Base-by-base conservation (phyloP, 2,797 vertebrate species). In the Sebastes taczanowskii region DNA sequence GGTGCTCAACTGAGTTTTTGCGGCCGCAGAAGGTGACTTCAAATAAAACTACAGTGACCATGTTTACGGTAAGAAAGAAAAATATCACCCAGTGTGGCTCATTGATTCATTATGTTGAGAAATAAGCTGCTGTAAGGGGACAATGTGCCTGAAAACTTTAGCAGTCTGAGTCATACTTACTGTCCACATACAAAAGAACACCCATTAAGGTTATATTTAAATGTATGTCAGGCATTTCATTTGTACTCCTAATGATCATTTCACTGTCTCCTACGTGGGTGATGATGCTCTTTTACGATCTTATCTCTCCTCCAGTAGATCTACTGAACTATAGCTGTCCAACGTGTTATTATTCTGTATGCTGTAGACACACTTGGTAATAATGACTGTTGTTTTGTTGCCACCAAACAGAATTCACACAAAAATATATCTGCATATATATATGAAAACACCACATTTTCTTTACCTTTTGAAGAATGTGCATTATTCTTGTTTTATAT, bases 401-500 rank as follows among this genome's bases (percentile, higher is more conserved):
- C 74, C 84, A 88, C 77, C 82, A 90, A 90, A 91, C 82, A 72
- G 76, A 87, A 89, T 83, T 88, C 70, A 78, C 87, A 71, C 53
- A 66, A 56, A 65, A 66, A 62, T 75, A 67, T 67, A 69, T 83
- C 77, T 86, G 29, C 76, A 74, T 74, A 74, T 78, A 82, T 16
- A 86, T 78, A 82, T 4, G 73, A 46, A 70, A 74, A 71, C 70
- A 72, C 11, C 63, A 84, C 69, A 67, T 80, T 78, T 81, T 71
- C 80, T 76, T 88, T 86, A 82, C 72, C 60, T 85, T 87, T 85
- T 87, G 52, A 92, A 90, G 77, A 92, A 91, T 90, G 85, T 93
- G 86, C 82, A 92, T 94, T 92, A 83, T 83, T 95, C 83, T 90
- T 94, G 89, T 94, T 95, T 93, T 94, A 88, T 94, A 93, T 91